Conservation (phyloP, 1,140 invertebrate genomes). For the Dryas iulia region DNA sequence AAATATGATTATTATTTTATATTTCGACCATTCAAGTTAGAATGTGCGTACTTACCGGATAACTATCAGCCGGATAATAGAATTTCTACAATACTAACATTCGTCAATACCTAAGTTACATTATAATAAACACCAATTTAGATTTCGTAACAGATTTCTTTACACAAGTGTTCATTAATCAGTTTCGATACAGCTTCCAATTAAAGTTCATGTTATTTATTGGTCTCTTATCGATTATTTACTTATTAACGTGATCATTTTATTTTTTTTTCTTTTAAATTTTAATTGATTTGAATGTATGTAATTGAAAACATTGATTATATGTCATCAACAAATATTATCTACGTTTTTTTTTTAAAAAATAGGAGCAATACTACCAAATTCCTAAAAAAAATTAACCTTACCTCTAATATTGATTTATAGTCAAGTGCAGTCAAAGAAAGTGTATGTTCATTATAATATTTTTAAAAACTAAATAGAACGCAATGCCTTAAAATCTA, state of each 20-base stretch:
- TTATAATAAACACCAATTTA: neutral
- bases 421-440: no score
- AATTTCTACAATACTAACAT: neutral
- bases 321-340: neutral
- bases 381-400: no score
- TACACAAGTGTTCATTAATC: neutral
- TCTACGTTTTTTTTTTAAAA: neutral
- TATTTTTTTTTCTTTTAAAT: neutral
- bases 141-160: neutral
- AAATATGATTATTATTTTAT: no score
- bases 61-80: no score
- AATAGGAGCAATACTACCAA: no score
- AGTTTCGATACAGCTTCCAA: neutral
- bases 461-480: no score
- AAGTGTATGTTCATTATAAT: no score
- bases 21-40: no score
- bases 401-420: no score
- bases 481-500: no score
- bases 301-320: neutral
- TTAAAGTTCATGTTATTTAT: constrained; percentile 5
- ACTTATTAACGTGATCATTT: neutral
- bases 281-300: neutral
- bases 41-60: no score
- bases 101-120: neutral
- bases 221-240: constrained; percentile 1